Base-by-base conservation (phyloP, 2,888 invertebrate genomes). In the Cremastinae sp. region DNA sequence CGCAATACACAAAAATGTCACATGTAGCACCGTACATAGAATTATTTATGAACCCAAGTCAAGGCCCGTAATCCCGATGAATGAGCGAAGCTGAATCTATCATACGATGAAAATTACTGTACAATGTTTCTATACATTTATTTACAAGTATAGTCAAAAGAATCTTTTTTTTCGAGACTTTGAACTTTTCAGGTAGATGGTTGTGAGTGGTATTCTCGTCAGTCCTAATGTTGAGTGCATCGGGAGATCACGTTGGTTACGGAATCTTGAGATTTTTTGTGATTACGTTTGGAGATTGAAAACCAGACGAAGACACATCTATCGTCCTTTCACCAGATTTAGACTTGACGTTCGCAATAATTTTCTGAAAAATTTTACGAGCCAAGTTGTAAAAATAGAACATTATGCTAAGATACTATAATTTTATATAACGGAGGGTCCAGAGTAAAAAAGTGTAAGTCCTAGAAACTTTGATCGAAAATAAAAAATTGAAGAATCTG, bases 251-350 rank as follows among this genome's bases (percentile, higher is more conserved):
- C 16, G 49, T 56, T n/a, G 66, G 66, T 62, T 75, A 75, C 66
- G 51, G 66, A 66, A 75, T 72, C 61, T 75, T 75, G 41, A 75
- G 71, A 75, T 75, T 75, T 58, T 75, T 75, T 49, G 71, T 62
- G 43, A 39, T 41, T 37, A 72, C 66, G 49, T 12, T 75, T 43
- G 71, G 62, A 14, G 75, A 66, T 43, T 43, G 35, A 20, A 56
- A 37, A 55, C 55, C 59, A n/a, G 70, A 55, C 53, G 59, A 55
- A 55, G 74, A 62, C 37, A 22, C 56, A 0, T 58, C 66, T 55
- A 56, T 56, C 5, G 37, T 61, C 43, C 66, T 70, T 41, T 20
- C 59, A 22, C 35, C 45, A 39, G 65, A 22, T 39, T 55, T 61
- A 66, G 9, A 22, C 53, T 51, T 68, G 14, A 45, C 47, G 61